Evolutionary conservation across 2,113 vertebrate genomes (phyloP), one percentile per base, ranked within the genome.

Genomic region (Scartelaos histophorus): DNA sequence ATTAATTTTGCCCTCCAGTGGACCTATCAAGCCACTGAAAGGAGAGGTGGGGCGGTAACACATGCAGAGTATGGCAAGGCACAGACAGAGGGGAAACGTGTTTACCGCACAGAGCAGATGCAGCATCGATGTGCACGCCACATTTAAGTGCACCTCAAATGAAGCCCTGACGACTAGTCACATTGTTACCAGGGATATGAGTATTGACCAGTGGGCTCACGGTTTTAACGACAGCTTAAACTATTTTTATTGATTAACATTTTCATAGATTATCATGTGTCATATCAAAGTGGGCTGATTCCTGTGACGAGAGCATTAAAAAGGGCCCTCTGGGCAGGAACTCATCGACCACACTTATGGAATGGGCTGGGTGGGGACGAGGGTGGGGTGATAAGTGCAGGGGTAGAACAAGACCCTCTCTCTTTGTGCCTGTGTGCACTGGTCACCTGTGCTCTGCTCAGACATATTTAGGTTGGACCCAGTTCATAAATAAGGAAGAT

Each of bases 1-100:
- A 98, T 99, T 99, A 98, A 99, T 99, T 99, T 99, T 98, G 97
- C 97, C 97, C 97, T 99, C 97, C 97, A 98, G 96, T 98, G 97
- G 97, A 97, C 97, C 97, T 98, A 98, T 97, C 96, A 97, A 96
- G 94, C 94, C 95, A 94, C 96, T 98, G 95, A 96, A 97, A 97
- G 94, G 92, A 93, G 94, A 94, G 92, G 83, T 65, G 86, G 79
- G 87, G 45, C 70, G 94, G 94, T 95, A 95, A 95, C 93, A 95
- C 78, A 91, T 94, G 94, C 94, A 95, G 95, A 95, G 95, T 95
- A 94, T 91, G 93, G 94, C 93, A 92, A 92, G 92, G 91, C 95
- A 95, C 96, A 96, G 96, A 95, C 94, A 94, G 94, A 94, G 94
- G 94, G 95, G 95, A 97, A 97, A 96, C 95, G 94, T 97, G 96